Conservation (phyloP, 2,888 invertebrate genomes). For the Oithona nana region DNA sequence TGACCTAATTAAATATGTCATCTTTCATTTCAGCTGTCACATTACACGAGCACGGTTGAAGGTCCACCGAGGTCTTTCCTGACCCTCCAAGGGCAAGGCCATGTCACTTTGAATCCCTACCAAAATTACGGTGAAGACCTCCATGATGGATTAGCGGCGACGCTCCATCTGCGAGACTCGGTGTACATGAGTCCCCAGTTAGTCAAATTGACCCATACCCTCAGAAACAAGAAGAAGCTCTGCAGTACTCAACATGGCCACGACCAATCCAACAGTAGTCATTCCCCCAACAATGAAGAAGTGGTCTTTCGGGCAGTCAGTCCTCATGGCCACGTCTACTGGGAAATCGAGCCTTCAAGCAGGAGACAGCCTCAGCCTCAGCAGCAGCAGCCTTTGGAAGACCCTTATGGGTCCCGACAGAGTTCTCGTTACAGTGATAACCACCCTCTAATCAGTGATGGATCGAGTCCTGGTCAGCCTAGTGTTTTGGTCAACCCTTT, state of each 20-base stretch:
- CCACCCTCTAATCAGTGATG: slow-evolving; percentile 7
- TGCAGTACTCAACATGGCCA: not conserved
- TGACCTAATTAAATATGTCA: no score
- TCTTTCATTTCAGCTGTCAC: no score
- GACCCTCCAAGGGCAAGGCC: not conserved
- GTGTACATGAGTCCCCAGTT: slow-evolving; percentile 14
- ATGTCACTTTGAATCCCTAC: not conserved
- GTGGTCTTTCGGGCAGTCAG: slow-evolving; percentile 15
- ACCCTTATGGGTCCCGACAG: not conserved
- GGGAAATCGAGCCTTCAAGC: slow-evolving; percentile 16
- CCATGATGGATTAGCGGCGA: slow-evolving; percentile 1
- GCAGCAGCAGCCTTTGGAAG: not conserved
- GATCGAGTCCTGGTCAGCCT: not conserved
- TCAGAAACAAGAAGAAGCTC: slow-evolving; percentile 1
- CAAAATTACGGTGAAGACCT: not conserved
- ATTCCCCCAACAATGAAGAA: not conserved
- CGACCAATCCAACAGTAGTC: not conserved
- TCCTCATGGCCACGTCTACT: slow-evolving; percentile 17
- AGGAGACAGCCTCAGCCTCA: not conserved
- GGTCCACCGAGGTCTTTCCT: not conserved
- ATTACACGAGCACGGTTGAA: no score
- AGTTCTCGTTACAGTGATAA: slow-evolving; percentile 16
- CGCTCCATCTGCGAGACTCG: slow-evolving; percentile 1
- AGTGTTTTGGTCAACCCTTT: slow-evolving; percentile 10
- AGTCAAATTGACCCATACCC: slow-evolving; percentile 12